Evolutionary conservation across 2,888 invertebrate genomes (phyloP), one percentile per base, ranked within the genome.

Genomic region (Chrysolina oricalcia): DNA sequence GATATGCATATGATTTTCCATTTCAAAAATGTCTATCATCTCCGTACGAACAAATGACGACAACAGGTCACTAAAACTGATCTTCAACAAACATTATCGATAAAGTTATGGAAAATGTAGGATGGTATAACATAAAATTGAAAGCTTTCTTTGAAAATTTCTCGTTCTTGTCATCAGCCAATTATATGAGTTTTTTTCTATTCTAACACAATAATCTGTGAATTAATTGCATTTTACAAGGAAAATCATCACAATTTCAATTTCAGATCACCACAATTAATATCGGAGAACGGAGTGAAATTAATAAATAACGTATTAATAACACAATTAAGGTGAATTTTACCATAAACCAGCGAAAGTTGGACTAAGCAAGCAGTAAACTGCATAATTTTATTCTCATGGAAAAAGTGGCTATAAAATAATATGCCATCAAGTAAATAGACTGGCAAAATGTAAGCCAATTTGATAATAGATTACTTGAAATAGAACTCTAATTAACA

Each of bases 271-370:
- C n/a, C 13, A 27, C 59, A 59, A 62, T 17, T 50, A 67, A 21
- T 23, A 70, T 43, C 21, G 50, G 27, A 67, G 66, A 75, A 73
- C 56, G 53, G 59, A 75, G 75, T 73, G 75, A 75, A 75, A 75
- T 70, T 72, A 75, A 75, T 75, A 75, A 73, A 76, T 72, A 65
- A 50, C 73, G 73, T 66, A 68, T 68, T 68, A 68, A 40, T 35
- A 27, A n/a, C 27, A 73, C 73, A 74, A 76, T 76, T 78, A 71
- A 71, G 70, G 66, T 59, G 70, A 72, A 72, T 75, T 77, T 78
- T 76, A 76, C 62, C 75, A 70, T 70, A 76, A 76, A 50, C 70
- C 69, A 76, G 78, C 73, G 78, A 78, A 78, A 78, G 78, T 78
- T 73, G 75, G 64, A 43, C 67, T 43, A 59, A 63, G 40, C 46